A percentile compares a stretch with the other conserved stretches of the same genome.
These are phyloP conservation scores for Paracentrotus lividus DNA, from an alignment of 53 echinoderm and acorn worm species.

Conservation along the genomic window DNA sequence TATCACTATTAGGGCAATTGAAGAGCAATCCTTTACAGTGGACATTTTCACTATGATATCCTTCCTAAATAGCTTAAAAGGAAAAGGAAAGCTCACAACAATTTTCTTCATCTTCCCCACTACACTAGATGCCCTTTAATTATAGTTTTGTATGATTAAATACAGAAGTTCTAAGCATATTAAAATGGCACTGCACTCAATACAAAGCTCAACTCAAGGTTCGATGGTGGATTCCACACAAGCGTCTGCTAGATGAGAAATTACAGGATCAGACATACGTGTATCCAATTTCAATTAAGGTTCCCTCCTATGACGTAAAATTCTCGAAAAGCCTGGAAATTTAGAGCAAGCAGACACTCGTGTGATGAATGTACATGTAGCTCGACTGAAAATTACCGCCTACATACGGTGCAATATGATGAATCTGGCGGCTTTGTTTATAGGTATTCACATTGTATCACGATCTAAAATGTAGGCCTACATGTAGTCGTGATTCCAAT, in stretches of 20 bases:
- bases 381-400: slow-evolving; percentile 23
- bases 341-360: slow-evolving; percentile 9
- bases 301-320: slow-evolving; percentile 42
- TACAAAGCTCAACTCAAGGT: slow-evolving; percentile 29
- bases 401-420: not conserved
- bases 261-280: slow-evolving; percentile 48
- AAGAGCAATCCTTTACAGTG: too few species aligned
- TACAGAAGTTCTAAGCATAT: slow-evolving; percentile 33
- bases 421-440: not conserved
- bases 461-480: not conserved
- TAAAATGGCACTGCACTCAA: slow-evolving; percentile 36
- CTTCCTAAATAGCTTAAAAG: too few species aligned
- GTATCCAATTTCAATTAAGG: slow-evolving; percentile 50
- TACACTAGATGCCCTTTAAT: too few species aligned
- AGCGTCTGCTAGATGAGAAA: slow-evolving; percentile 44
- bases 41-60: too few species aligned
- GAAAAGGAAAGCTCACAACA: too few species aligned
- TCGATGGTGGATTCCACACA: slow-evolving; percentile 1
- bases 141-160: slow-evolving; percentile 45
- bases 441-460: not conserved
- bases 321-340: slow-evolving; percentile 50
- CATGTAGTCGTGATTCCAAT: too few species aligned
- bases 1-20: too few species aligned
- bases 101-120: too few species aligned
- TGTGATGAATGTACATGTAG: slow-evolving; percentile 15